These are phyloP conservation scores for Mesembrinibis cayennensis DNA, from an alignment of 2,113 vertebrate species.

Conservation along the genomic window DNA sequence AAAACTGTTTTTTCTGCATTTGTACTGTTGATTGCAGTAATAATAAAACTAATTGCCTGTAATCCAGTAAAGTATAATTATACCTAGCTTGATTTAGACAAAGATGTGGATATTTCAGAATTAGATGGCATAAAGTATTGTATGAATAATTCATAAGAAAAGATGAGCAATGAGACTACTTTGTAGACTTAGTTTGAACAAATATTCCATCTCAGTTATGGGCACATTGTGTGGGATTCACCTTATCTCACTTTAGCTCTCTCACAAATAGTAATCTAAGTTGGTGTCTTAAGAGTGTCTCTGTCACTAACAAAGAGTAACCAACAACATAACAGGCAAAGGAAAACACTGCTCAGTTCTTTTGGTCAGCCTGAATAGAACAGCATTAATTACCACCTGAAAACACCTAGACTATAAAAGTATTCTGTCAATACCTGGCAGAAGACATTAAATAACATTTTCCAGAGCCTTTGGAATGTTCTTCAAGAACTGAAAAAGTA, in stretches of 20 bases:
- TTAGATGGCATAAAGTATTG: not conserved
- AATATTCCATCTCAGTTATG: not conserved
- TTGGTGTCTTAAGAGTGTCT: not conserved
- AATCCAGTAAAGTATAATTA: conserved; percentile 51
- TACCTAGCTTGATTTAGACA: conserved; percentile 26
- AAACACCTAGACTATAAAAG: not conserved
- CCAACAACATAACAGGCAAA: not conserved
- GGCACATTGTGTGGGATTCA: not conserved
- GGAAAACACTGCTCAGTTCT: not conserved
- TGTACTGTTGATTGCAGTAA: conserved; percentile 36
- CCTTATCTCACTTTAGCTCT: not conserved
- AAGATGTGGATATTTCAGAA: conserved; percentile 5
- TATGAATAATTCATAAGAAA: conserved; percentile 46
- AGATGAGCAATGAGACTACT: not conserved
- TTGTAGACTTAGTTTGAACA: not conserved
- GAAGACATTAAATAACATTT: not conserved
- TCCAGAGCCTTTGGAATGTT: not conserved
- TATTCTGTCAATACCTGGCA: not conserved
- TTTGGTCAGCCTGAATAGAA: not conserved
- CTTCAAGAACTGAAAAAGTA: not conserved
- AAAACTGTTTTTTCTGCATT: conserved; percentile 23
- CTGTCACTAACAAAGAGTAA: not conserved
- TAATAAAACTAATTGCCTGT: conserved; percentile 47
- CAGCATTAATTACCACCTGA: not conserved
- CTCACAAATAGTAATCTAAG: not conserved